These are phyloP conservation scores for Galagoides demidoff DNA, from an alignment of 2,797 vertebrate genomes.

Conservation along the genomic window DNA sequence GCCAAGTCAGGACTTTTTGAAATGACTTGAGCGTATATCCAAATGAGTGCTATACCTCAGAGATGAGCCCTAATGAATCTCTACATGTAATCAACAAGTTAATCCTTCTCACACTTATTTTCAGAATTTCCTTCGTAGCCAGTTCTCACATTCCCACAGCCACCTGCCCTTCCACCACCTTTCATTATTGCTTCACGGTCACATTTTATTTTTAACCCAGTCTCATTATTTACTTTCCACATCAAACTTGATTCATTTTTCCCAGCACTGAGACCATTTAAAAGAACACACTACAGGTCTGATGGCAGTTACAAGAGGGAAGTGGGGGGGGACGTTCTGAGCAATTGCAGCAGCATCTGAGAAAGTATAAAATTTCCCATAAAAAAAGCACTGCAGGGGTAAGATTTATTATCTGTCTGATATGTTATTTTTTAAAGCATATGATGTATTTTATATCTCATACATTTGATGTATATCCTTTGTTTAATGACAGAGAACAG, in stretches of 20 bases:
- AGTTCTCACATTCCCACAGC: background rate
- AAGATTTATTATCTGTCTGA: background rate
- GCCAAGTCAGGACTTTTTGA: background rate
- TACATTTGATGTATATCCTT: background rate
- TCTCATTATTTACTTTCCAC: background rate
- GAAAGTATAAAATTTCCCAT: background rate
- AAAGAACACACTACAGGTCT: background rate
- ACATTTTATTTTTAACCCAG: background rate
- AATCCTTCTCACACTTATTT: background rate
- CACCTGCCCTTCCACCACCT: background rate
- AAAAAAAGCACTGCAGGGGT: background rate
- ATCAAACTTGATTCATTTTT: constrained; percentile 24
- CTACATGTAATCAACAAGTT: background rate
- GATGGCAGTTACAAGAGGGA: background rate
- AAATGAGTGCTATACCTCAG: background rate
- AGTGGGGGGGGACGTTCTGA: constrained; percentile 1
- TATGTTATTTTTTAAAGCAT: background rate
- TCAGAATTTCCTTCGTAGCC: background rate
- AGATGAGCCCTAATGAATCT: background rate
- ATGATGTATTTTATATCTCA: background rate
- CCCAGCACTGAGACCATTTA: background rate
- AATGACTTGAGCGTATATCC: background rate
- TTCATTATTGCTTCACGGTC: background rate
- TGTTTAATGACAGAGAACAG: background rate
- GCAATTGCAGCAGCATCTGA: background rate